Evolutionary conservation across 2,888 invertebrate genomes (phyloP), one percentile per base, ranked within the genome.

Genomic region (Cephus sareptanus): DNA sequence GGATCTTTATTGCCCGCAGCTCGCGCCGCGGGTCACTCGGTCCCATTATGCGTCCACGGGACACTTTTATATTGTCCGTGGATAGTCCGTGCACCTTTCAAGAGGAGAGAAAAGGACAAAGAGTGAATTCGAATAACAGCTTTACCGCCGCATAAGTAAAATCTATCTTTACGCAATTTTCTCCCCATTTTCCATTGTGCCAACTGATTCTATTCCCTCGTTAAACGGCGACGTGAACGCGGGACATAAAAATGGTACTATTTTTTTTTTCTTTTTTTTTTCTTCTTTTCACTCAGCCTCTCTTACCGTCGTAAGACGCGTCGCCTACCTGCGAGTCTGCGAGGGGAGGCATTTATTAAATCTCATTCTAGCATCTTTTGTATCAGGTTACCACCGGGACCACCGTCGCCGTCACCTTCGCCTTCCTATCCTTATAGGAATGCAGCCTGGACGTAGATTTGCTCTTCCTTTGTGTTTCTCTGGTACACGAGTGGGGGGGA

Each of bases 291-390:
- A 80, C 80, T 80, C 83, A 83, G 84, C 85, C 83, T 83, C 83
- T 81, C 85, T 84, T 83, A 82, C 87, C 82, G 83, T 81, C 85
- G 82, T 82, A 84, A 85, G 83, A 85, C 34, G 34, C 82, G 82
- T 88, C 85, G 85, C 83, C 85, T 86, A 85, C 85, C 87, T 85
- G 87, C 79, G 81, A 78, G 56, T 56, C 34, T n/a, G 34, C 70
- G 6, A 30, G 11, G n/a, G 34, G 34, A 74, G 74, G n/a, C 86
- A 87, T 89, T 89, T 90, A 89, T 90, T 90, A 88, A 90, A 90
- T 90, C 89, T 88, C 83, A 82, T 86, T 86, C 87, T 85, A 83
- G 82, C 87, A 88, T 88, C 86, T 85, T 77, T 77, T 83, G 83
- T 83, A 85, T 87, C 88, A 80, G 81, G 84, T 88, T 89, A 87